phyloP scores from a whole-genome alignment of 2,113 vertebrate species.

The Pleuronectes platessa region DNA sequence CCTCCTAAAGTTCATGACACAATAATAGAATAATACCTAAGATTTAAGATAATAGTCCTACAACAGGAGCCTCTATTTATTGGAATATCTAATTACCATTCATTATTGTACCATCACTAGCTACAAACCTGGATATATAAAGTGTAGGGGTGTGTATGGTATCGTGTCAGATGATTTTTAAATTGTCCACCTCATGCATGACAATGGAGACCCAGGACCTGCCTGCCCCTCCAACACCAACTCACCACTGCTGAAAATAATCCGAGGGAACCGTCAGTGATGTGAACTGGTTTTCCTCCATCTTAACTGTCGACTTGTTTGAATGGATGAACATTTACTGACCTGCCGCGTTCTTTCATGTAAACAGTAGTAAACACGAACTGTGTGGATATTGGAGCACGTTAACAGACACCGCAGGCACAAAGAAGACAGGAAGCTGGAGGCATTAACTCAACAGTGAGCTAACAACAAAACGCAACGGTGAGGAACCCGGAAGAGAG shows the following conservation, averaged over 20 bases:
- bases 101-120: slow-evolving; percentile 18
- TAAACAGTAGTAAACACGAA: not conserved
- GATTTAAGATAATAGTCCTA: not conserved
- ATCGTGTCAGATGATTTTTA: not conserved
- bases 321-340: slow-evolving; percentile 68
- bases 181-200: slow-evolving; percentile 59
- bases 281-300: slow-evolving; percentile 82
- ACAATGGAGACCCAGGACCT: slow-evolving; percentile 53
- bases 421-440: slow-evolving; percentile 45
- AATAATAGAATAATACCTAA: not conserved
- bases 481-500: not conserved
- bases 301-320: slow-evolving; percentile 78
- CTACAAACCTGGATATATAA: slow-evolving; percentile 3
- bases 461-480: slow-evolving; percentile 15
- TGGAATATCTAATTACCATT: not conserved
- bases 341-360: slow-evolving; percentile 48
- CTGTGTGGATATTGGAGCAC: slow-evolving; percentile 19
- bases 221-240: slow-evolving; percentile 57
- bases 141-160: not conserved
- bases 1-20: too few relatives aligned
- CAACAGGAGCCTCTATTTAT: not conserved
- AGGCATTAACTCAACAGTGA: slow-evolving; percentile 20
- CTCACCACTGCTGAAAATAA: slow-evolving; percentile 85
- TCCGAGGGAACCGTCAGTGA: slow-evolving; percentile 80
- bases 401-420: slow-evolving; percentile 24